Evolutionary conservation across 2,797 vertebrate genomes (phyloP), one percentile per base, ranked within the genome.

Genomic region (Kryptopterus vitreolus): DNA sequence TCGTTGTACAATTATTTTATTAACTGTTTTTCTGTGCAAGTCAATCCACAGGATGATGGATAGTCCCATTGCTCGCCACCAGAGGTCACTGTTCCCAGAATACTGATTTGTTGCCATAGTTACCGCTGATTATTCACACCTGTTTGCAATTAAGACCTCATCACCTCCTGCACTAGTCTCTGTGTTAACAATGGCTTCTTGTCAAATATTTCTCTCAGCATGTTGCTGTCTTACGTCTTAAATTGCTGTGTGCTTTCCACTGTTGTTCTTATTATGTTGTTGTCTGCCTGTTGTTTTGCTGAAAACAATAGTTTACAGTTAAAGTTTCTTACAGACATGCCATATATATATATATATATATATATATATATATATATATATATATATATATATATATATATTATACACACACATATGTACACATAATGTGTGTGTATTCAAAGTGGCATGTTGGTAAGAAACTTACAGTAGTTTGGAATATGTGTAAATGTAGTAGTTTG

Each of bases 91-190:
- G 7, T 59, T 43, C 50, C 20, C 69, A 59, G 55, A 48, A 38
- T 57, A 73, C 52, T 38, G 57, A 75, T 75, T 61, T 61, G 73
- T 75, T 46, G 46, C 73, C 43, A 75, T 75, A 61, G 73, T 61
- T 75, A 75, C 35, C 4, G 0, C 22, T 75, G 24, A 61, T 75
- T 48, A 75, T 31, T 61, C 55, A 61, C 73, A 75, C 57, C 73
- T 75, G 73, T 75, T 61, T 29, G 15, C n/a, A 75, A 46, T 59
- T 75, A 75, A 18, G 53, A 43, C 10, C 33, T 59, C 38, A 46
- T 75, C 55, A 26, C 9, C 59, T 58, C 15, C 24, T 59, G 33
- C 33, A 18, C 22, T 18, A 75, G 46, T 61, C 43, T 16, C 35
- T 75, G 18, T 16, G 33, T 46, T 61, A 61, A 61, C 3, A 5